Evolutionary conservation across 2,888 invertebrate species (phyloP).

Genomic region (Pteria penguin): DNA sequence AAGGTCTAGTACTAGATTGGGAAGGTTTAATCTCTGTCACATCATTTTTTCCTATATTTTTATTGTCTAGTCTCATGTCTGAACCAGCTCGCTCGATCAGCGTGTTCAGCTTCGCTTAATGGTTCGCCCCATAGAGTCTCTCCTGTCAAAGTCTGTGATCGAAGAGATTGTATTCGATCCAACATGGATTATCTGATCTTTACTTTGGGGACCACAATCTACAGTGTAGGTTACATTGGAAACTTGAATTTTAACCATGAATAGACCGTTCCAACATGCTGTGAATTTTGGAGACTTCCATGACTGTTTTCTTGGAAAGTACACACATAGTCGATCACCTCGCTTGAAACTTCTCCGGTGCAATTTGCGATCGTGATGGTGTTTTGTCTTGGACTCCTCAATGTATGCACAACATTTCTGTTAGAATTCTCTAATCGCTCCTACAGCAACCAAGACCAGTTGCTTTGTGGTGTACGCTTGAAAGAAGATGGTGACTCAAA

Average conservation of each 20-base stretch:
- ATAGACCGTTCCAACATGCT: conserved; percentile 22
- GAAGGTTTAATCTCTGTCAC: neutral
- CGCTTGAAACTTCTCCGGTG: too few species aligned
- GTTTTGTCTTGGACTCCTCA: neutral
- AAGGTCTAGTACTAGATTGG: neutral
- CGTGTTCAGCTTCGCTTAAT: too few species aligned
- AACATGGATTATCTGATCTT: conserved; percentile 9
- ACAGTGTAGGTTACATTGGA: conserved; percentile 4
- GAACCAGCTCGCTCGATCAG: neutral
- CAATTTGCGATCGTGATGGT: too few species aligned
- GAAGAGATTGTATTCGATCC: neutral
- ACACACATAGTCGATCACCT: neutral
- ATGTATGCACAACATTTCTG: neutral
- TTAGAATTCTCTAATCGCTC: conserved; percentile 5
- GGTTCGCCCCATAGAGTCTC: too few species aligned
- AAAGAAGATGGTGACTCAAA: too few species aligned
- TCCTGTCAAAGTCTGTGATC: conserved; percentile 1
- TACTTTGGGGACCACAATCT: neutral
- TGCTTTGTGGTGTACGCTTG: too few species aligned
- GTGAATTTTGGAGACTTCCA: conserved; percentile 10
- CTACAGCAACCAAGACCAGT: too few species aligned
- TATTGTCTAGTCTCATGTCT: neutral
- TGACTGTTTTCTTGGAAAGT: neutral
- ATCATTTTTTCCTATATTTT: too few species aligned
- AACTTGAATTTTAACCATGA: neutral